Base-by-base conservation (phyloP, 1,140 invertebrate genomes). In the Stenopsyche tienmushanensis region DNA sequence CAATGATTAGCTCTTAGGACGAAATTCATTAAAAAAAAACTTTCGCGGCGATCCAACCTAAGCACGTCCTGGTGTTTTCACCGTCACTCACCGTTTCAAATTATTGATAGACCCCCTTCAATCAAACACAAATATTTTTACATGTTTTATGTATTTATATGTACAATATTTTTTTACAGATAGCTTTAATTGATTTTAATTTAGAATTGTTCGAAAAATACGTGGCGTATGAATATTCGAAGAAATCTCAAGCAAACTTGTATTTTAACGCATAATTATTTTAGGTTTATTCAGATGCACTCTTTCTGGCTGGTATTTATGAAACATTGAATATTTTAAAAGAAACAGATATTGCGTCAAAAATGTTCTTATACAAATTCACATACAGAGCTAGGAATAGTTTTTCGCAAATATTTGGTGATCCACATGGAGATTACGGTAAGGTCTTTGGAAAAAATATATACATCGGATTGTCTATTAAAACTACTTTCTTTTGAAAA, bases 311-410 rank as follows among this genome's bases (percentile, higher is more conserved):
- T 42, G 65, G 65, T 44, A 64, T 70, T 29, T 62, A 70, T 39
- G 69, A 70, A 55, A 20, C 62, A 23, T 18, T 70, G 17, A 44
- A 23, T 25, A 23, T 67, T 1, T 49, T 59, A 39, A 26, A 64
- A 1, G 44, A 60, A 3, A 65, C 64, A 17, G 39, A 49, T 17
- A 24, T 42, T 20, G 7, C 58, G 29, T 29, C 60, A n/a, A n/a
- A n/a, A 9, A 54, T 67, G n/a, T 70, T 64, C 62, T 60, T 65
- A 23, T 70, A 70, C 57, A 41, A 65, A 18, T 67, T 66, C 34
- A 66, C 57, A 7, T 67, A 64, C 39, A 64, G 62, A 34, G 69
- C 65, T 50, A 57, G 20, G n/a, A 26, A 62, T 42, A 70, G 69
- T 25, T 67, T 65, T 45, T 57, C 65, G 18, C 26, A 65, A 70